A percentile compares a stretch with the other conserved stretches of the same genome.
Conservation (phyloP, 1,140 invertebrate species). For the Venustaconcha ellipsiformis region DNA sequence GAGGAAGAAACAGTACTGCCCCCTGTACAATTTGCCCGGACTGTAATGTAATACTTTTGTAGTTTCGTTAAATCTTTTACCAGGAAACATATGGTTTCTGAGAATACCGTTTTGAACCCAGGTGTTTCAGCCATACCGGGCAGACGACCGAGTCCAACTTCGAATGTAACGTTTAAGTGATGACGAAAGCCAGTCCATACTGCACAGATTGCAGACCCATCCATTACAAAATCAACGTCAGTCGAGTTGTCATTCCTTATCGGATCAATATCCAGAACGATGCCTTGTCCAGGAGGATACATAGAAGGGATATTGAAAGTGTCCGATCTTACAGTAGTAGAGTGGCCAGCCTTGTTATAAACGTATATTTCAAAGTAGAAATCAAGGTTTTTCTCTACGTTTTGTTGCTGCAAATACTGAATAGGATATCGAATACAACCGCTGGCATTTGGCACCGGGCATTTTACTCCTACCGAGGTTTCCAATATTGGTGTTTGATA, state of each 20-base stretch:
- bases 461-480: background rate
- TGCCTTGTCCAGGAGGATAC: constrained; percentile 30
- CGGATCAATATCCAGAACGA: constrained; percentile 25
- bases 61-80: constrained; percentile 1
- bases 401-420: constrained; percentile 2
- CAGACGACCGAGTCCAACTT: constrained; percentile 36
- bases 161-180: constrained; percentile 28
- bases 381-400: constrained; percentile 4
- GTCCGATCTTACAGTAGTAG: background rate
- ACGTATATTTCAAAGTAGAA: constrained; percentile 14
- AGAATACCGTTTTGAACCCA: background rate
- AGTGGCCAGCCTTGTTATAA: constrained; percentile 27
- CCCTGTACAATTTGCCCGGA: constrained; percentile 4
- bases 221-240: background rate
- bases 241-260: background rate
- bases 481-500: constrained; percentile 19
- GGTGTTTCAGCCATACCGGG: constrained; percentile 20
- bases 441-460: background rate
- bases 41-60: constrained; percentile 6
- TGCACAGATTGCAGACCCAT: constrained; percentile 33
- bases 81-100: background rate
- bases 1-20: constrained; percentile 10
- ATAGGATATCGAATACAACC: constrained; percentile 25
- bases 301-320: constrained; percentile 33
- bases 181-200: constrained; percentile 39